Evolutionary conservation across 2,888 invertebrate species (phyloP).

Genomic region (Camponotus fellah): DNA sequence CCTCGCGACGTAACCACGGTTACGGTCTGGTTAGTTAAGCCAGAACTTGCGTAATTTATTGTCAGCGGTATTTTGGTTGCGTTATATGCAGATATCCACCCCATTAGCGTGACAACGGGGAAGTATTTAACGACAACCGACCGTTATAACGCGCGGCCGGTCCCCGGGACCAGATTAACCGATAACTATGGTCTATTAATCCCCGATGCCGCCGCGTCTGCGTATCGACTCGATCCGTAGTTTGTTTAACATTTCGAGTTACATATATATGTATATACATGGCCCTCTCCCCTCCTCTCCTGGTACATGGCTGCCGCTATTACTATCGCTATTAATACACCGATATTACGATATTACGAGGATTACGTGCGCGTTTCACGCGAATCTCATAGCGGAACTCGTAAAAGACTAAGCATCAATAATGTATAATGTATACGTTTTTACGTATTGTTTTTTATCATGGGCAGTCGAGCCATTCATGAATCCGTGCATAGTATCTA

Average conservation of each 20-base stretch:
- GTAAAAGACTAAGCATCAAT: not conserved
- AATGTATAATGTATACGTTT: not conserved
- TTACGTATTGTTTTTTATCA: not conserved
- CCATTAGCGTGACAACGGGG: constrained; percentile 76
- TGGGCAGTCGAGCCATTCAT: constrained; percentile 50
- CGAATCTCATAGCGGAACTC: not conserved
- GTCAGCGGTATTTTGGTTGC: constrained; percentile 80
- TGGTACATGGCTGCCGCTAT: not conserved
- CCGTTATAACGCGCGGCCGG: constrained; percentile 47
- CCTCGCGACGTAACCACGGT: constrained; percentile 69
- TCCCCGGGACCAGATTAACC: constrained; percentile 34
- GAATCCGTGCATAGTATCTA: constrained; percentile 56
- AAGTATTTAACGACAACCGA: constrained; percentile 72
- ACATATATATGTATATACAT: not conserved
- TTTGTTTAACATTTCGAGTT: constrained; percentile 20
- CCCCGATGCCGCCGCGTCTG: not conserved
- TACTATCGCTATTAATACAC: constrained; percentile 6
- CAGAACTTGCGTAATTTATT: constrained; percentile 80
- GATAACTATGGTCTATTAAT: constrained; percentile 47
- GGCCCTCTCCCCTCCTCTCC: not conserved
- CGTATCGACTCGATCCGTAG: constrained; percentile 13
- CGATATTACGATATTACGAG: not conserved
- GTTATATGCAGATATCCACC: constrained; percentile 72
- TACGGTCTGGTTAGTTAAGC: constrained; percentile 79
- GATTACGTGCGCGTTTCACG: not conserved